Base-by-base conservation (phyloP, 2,797 vertebrate species). In the Neosalanx taihuensis region DNA sequence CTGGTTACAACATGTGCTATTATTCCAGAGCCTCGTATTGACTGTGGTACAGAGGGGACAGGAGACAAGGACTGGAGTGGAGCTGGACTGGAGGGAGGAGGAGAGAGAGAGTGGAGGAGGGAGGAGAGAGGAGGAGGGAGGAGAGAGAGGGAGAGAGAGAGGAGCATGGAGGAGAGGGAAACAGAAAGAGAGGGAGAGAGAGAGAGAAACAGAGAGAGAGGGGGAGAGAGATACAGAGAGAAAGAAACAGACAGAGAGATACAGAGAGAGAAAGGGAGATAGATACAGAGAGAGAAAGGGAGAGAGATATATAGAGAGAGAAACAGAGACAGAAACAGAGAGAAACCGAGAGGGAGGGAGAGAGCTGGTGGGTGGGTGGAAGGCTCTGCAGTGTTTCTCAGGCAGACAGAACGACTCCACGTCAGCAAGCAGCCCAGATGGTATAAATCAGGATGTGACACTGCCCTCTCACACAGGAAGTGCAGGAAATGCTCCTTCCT, bases 341-440 rank as follows among this genome's bases (percentile, higher is more conserved):
- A 17, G 59, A 26, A 26, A 26, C 23, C 1, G 23, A 61, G 59
- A 20, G 61, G 26, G 35, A 67, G 51, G 18, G 69, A 71, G 64
- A 64, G 74, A 1, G 7, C 5, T 6, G 5, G 35, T 6, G 35
- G 62, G 60, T 57, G 20, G 51, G 67, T 41, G 49, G 49, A 15
- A 35, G 31, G 23, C 12, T 58, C 64, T 60, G 23, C 41, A 66
- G 64, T 66, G 46, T 31, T 49, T 66, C 57, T 72, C 69, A 26
- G 64, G 18, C 51, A 60, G 29, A 37, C 37, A 57, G 56, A 23
- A 20, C 1, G 0, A 3, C 69, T 87, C 83, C 83, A 86, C 79
- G 85, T 87, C 89, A 87, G 81, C 83, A 4, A 30, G 77, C 72
- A 18, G 46, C 41, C 81, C 83, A 87, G 74, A 79, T 79, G 84